Evolutionary conservation across 2,888 invertebrate species (phyloP).

Genomic region (Iselma pallidipennis): DNA sequence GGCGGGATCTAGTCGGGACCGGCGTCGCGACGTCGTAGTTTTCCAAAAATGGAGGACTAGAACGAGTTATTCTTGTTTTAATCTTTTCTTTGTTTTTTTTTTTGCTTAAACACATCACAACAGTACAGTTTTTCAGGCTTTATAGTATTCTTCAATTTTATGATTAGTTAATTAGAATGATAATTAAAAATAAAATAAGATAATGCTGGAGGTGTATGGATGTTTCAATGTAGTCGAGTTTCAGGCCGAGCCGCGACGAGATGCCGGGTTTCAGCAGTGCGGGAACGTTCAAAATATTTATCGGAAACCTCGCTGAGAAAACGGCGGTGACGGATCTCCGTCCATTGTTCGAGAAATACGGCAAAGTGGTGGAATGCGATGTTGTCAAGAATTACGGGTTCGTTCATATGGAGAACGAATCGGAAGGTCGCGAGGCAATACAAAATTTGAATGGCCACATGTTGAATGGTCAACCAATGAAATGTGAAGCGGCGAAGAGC

Average conservation of each 20-base stretch:
- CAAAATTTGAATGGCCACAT: conserved; percentile 85
- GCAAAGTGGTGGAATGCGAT: conserved; percentile 97
- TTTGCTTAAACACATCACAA: too few species aligned
- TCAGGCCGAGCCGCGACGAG: conserved; percentile 40
- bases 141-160: too few species aligned
- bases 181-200: too few species aligned
- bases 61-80: too few species aligned
- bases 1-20: too few species aligned
- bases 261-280: conserved; percentile 85
- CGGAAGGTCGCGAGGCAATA: conserved; percentile 90
- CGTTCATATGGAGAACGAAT: conserved; percentile 96
- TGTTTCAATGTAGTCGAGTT: conserved; percentile 28
- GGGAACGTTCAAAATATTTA: conserved; percentile 96
- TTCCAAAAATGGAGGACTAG: too few species aligned
- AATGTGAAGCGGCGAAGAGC: conserved; percentile 90
- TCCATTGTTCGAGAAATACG: conserved; percentile 95
- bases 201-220: too few species aligned
- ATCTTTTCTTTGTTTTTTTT: too few species aligned
- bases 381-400: conserved; percentile 98
- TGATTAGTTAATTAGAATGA: too few species aligned
- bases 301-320: conserved; percentile 95
- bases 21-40: too few species aligned
- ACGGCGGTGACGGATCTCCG: conserved; percentile 86
- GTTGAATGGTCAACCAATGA: conserved; percentile 86
- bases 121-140: too few species aligned